Evolutionary conservation across 2,113 vertebrate genomes (phyloP).

Genomic region (Donacobius atricapilla): DNA sequence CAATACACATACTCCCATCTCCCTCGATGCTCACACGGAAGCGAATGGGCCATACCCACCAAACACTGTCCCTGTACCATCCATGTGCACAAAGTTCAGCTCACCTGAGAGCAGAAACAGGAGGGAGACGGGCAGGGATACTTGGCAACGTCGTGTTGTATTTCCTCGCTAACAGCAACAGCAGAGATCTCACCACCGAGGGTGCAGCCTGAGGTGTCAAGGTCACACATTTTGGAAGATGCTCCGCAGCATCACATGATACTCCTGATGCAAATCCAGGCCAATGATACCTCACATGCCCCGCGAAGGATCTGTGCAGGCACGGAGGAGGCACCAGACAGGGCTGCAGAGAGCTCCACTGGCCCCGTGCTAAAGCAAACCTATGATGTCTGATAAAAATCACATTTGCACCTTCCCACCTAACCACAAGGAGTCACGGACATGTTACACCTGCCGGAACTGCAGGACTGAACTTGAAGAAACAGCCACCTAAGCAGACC

Average conservation of each 20-base stretch:
- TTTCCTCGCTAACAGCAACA: background rate
- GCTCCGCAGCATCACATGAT: background rate
- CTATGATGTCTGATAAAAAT: background rate
- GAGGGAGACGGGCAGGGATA: rapidly evolving
- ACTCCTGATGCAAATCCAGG: background rate
- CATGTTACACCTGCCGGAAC: rapidly evolving
- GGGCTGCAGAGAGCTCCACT: background rate
- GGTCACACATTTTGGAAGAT: conserved; percentile 1
- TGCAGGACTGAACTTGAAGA: background rate
- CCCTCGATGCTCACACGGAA: background rate
- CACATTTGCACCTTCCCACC: background rate
- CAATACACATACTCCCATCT: background rate
- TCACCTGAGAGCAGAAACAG: background rate
- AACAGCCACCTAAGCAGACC: background rate
- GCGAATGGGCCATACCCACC: background rate
- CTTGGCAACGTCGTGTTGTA: background rate
- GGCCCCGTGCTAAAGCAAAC: background rate
- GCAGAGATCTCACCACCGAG: background rate
- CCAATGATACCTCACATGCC: background rate
- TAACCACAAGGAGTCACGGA: background rate
- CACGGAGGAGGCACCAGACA: background rate
- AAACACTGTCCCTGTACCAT: background rate
- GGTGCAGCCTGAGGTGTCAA: background rate
- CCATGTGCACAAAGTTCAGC: rapidly evolving
- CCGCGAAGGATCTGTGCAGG: rapidly evolving